Evolutionary conservation across 2,113 vertebrate genomes (phyloP).

Genomic region (Tricholaema leucomelas): DNA sequence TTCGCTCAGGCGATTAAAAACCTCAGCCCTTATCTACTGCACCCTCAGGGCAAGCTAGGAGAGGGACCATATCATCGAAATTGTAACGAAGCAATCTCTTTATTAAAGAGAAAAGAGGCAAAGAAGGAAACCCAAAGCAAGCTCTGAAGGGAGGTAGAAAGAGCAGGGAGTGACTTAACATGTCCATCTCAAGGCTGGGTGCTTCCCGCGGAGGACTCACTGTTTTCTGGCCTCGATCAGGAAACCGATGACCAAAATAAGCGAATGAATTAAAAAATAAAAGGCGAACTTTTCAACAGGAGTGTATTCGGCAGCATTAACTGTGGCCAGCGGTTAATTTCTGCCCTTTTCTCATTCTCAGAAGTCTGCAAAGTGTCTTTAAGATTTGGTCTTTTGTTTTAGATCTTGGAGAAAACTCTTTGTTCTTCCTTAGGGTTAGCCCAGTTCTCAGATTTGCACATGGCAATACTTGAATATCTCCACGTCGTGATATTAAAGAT

Average conservation of each 20-base stretch:
- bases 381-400: conserved; percentile 78
- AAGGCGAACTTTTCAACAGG: conserved; percentile 48
- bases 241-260: neutral
- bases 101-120: neutral
- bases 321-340: conserved; percentile 71
- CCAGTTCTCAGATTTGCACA: conserved; percentile 82
- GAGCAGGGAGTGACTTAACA: neutral
- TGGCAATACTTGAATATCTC: conserved; percentile 82
- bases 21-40: conserved; percentile 40
- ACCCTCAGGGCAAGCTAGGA: conserved; percentile 45
- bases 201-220: neutral
- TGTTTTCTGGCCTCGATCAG: neutral
- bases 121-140: neutral
- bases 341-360: conserved; percentile 68
- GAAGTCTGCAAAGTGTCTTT: conserved; percentile 70
- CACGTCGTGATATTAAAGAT: conserved; percentile 87
- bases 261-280: conserved; percentile 46
- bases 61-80: neutral
- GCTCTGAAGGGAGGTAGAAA: neutral
- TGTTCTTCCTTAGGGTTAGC: conserved; percentile 79
- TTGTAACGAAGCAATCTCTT: neutral
- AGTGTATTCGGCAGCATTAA: conserved; percentile 9
- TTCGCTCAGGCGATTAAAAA: conserved; percentile 27
- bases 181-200: neutral
- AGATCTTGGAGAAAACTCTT: conserved; percentile 77